A percentile compares a stretch with the other conserved stretches of the same genome.
phyloP scores from a whole-genome alignment of 2,797 vertebrate species.

The Oryzias dopingdopingensis region DNA sequence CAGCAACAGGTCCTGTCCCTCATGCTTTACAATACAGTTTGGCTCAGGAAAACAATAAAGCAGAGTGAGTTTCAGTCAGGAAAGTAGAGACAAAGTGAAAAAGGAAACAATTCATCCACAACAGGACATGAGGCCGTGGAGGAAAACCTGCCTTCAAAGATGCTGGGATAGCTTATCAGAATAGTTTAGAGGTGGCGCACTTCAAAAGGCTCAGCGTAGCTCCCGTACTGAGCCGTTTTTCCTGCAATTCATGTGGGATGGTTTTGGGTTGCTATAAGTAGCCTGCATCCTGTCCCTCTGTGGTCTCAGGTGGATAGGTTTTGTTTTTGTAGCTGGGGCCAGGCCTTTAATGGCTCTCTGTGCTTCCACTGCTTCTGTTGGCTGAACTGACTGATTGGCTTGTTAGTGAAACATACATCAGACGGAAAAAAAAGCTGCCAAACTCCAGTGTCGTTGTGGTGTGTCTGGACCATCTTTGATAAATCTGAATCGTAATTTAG shows the following conservation, averaged over 20 bases:
- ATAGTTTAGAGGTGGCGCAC: conserved; percentile 93
- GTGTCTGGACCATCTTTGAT: too few relatives aligned
- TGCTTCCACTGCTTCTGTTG: conserved; percentile 73
- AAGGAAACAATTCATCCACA: conserved; percentile 97
- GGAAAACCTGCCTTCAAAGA: conserved; percentile 98
- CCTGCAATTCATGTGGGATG: conserved; percentile 97
- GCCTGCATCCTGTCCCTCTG: conserved; percentile 95
- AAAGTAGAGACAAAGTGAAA: conserved; percentile 85
- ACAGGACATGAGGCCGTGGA: conserved; percentile 85
- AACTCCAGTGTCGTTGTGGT: not conserved
- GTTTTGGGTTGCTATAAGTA: conserved; percentile 95
- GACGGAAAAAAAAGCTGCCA: conserved; percentile 38
- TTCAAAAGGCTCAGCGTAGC: conserved; percentile 86
- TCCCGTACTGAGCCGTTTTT: conserved; percentile 82
- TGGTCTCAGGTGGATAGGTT: conserved; percentile 94
- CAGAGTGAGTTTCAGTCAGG: conserved; percentile 87
- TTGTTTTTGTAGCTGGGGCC: conserved; percentile 89
- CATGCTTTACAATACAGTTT: conserved; percentile 26
- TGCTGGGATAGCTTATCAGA: conserved; percentile 84
- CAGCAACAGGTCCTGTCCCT: conserved; percentile 35
- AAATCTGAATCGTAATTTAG: too few relatives aligned
- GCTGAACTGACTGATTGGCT: conserved; percentile 81
- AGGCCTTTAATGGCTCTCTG: conserved; percentile 75
- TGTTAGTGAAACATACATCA: conserved; percentile 78
- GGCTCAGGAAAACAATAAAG: conserved; percentile 75